phyloP scores from a whole-genome alignment of 2,797 vertebrate species.

The Mallotus villosus region DNA sequence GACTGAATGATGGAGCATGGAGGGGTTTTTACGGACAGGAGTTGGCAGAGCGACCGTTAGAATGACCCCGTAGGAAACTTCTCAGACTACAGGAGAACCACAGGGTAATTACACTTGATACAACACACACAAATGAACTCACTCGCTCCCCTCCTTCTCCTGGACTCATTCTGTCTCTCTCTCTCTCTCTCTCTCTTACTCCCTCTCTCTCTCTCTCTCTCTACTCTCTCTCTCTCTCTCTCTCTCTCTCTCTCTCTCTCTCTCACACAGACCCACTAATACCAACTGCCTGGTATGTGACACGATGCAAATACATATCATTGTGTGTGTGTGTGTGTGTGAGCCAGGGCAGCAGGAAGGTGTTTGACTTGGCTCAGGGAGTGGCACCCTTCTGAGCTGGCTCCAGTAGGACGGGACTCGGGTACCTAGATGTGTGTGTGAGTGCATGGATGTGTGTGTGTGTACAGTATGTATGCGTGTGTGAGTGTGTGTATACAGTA shows the following conservation, averaged over 20 bases:
- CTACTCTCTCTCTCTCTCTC: constrained; percentile 27
- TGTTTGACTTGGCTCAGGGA: constrained; percentile 27
- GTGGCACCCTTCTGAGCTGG: constrained; percentile 1
- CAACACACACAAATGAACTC: constrained; percentile 29
- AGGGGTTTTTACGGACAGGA: constrained; percentile 33
- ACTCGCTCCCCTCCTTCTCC: constrained; percentile 25
- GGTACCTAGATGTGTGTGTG: background rate
- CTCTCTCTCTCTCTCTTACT: constrained; percentile 24
- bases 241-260: constrained; percentile 1
- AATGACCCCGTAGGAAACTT: constrained; percentile 40
- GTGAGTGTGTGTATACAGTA: no score
- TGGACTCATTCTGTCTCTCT: constrained; percentile 6
- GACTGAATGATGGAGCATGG: constrained; percentile 38
- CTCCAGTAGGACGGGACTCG: background rate
- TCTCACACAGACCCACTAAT: background rate
- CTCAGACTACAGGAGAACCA: constrained; percentile 7
- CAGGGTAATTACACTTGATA: constrained; percentile 40
- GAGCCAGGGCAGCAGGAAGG: background rate
- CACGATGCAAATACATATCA: no score
- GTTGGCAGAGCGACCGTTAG: constrained; percentile 21
- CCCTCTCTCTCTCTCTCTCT: constrained; percentile 28
- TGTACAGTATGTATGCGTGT: no score
- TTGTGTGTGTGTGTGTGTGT: no score
- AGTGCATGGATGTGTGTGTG: background rate
- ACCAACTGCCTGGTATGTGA: no score